Base-by-base conservation (phyloP, 2,797 vertebrate genomes). In the Liparis tanakae region DNA sequence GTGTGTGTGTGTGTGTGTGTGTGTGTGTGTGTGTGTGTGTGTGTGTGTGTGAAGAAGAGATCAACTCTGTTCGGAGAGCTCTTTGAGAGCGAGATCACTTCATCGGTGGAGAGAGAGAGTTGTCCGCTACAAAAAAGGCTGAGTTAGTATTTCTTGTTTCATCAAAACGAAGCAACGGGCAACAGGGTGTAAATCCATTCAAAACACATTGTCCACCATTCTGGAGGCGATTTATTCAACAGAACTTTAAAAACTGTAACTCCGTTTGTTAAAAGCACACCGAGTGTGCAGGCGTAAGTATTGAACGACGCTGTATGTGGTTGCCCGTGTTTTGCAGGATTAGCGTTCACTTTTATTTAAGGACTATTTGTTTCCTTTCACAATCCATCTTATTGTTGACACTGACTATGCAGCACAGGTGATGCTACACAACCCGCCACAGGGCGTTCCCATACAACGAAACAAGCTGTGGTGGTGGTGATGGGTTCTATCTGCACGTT, bases 31-130 rank as follows among this genome's bases (percentile, higher is more conserved):
- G 25, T 30, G 25, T 30, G 25, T 30, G 25, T 30, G 25, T 30
- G 25, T 30, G 25, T 30, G 25, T 30, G 25, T 30, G 25, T 30
- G 25, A 51, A 62, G 1, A 74, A 78, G 50, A 78, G 25, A 71
- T 84, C 53, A 66, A 36, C 30, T 18, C 74, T 58, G 73, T 70
- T 22, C 55, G 43, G 34, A 55, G 43, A 72, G 55, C 44, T 70
- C 68, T 74, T 80, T 76, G 57, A 75, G 15, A 63, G 7, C n/a
- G 36, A 68, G 18, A 67, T 25, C 54, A 72, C n/a, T n/a, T n/a
- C n/a, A 44, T 3, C 4, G 5, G 7, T 44, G 46, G 64, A 8
- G 53, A 64, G 53, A 64, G 33, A 17, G 14, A 73, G 54, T 18
- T 15, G 46, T 59, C 18, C 41, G 44, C 17, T 43, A 14, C 50